phyloP scores from a whole-genome alignment of 2,113 vertebrate species.

The Bufo gargarizans region DNA sequence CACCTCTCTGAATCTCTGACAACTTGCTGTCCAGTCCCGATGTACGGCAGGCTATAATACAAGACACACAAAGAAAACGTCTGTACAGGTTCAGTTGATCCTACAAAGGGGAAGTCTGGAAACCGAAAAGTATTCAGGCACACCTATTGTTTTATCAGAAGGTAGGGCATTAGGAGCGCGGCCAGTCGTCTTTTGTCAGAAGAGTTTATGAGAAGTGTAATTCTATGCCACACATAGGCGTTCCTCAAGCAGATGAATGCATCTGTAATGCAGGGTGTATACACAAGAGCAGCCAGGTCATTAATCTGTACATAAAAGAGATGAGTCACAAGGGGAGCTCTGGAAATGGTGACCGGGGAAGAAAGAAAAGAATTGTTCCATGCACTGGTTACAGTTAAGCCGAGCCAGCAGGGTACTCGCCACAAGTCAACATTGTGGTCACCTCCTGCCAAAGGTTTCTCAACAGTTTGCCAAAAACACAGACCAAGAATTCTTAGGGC shows the following conservation, averaged over 20 bases:
- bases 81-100: background rate
- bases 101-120: background rate
- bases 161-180: background rate
- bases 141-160: constrained; percentile 44
- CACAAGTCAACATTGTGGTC: background rate
- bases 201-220: background rate
- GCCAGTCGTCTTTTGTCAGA: constrained; percentile 29
- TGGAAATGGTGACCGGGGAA: background rate
- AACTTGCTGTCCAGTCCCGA: no score
- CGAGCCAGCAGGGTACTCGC: background rate
- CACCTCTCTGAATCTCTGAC: no score
- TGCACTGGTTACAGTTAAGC: background rate
- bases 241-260: constrained; percentile 34
- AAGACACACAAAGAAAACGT: background rate
- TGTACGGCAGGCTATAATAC: background rate
- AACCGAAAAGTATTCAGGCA: constrained; percentile 10
- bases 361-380: background rate
- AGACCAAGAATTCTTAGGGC: background rate
- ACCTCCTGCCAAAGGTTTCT: background rate
- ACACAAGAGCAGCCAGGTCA: constrained; percentile 20
- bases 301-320: constrained; percentile 16
- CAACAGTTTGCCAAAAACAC: background rate
- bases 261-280: constrained; percentile 48
- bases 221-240: constrained; percentile 22
- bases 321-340: constrained; percentile 26